Base-by-base conservation (phyloP, 2,113 vertebrate species). In the Paratilapia polleni region DNA sequence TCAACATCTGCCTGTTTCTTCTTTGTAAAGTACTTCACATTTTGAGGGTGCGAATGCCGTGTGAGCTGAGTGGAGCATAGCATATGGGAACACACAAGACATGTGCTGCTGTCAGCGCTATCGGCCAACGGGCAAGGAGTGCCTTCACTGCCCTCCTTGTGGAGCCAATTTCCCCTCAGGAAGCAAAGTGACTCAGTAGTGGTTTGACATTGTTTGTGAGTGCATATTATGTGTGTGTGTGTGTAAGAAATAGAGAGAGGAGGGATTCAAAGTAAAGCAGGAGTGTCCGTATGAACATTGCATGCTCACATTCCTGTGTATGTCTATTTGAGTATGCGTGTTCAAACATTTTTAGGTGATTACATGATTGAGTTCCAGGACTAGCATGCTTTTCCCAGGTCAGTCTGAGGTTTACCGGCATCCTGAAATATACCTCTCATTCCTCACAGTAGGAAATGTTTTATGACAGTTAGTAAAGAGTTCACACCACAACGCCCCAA, bases 171-270 rank as follows among this genome's bases (percentile, higher is more conserved):
- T 94, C 91, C 93, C 93, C 89, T 85, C 90, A 93, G 93, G 92
- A 95, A 95, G 91, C 87, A 84, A 84, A 91, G 81, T 95, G 94
- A 95, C 92, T 95, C 95, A 94, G 92, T 89, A 91, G 95, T 93
- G 94, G 95, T 96, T 87, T 85, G 82, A 88, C 87, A 88, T 89
- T 91, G 89, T 93, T 86, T 92, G 89, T 81, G 89, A 86, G 90
- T 87, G 84, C 70, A 77, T 85, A 54, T 70, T 41, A 60, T 86
- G 80, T 86, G 68, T 84, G 82, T 85, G 90, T 82, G 82, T 78
- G 70, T 57, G 28, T 47, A 31, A 49, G 47, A 49, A 13, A 38
- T 19, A 26, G 15, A 20, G 24, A 13, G 14, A 47, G 17, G 49
- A 76, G 59, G 22, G 17, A 52, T n/a, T 41, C 26, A 90, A 56